Percentiles rank a stretch among this genome's conserved stretches.
Evolutionary conservation across 2,888 invertebrate species (phyloP).

Genomic region (Microdon myrmicae): DNA sequence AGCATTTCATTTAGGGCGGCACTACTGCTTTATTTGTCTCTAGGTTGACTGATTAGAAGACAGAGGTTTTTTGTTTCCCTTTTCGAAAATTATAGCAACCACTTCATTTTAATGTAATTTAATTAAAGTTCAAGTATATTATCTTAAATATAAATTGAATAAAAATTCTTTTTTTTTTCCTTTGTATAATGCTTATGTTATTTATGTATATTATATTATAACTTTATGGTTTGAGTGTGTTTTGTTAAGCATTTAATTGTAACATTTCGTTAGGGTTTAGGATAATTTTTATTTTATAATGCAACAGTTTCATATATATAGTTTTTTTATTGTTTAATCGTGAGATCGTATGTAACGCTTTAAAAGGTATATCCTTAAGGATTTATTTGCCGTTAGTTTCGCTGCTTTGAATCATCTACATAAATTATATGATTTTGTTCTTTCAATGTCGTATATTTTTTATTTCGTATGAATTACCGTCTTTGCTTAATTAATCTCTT

Average conservation of each 20-base stretch:
- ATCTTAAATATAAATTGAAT: slow-evolving; percentile 25
- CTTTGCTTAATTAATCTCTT: too few relatives aligned
- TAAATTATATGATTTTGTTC: slow-evolving; percentile 24
- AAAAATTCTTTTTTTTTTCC: slow-evolving; percentile 20
- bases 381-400: slow-evolving; percentile 9
- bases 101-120: slow-evolving; percentile 52
- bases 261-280: slow-evolving; percentile 29
- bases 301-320: slow-evolving; percentile 57
- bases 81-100: slow-evolving; percentile 37
- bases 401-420: not conserved
- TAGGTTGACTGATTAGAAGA: slow-evolving; percentile 5
- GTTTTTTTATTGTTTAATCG: slow-evolving; percentile 33
- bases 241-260: slow-evolving; percentile 43
- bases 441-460: slow-evolving; percentile 41
- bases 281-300: slow-evolving; percentile 54
- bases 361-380: too few relatives aligned
- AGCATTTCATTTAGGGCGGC: slow-evolving; percentile 45
- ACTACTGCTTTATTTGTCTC: slow-evolving; percentile 25
- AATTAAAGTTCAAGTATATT: slow-evolving; percentile 29
- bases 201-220: slow-evolving; percentile 43
- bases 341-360: slow-evolving; percentile 55
- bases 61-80: not conserved
- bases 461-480: too few relatives aligned
- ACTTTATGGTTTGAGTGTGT: slow-evolving; percentile 52
- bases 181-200: slow-evolving; percentile 41